phyloP scores from a whole-genome alignment of 2,113 vertebrate species.

The Pogonocichla stellata region DNA sequence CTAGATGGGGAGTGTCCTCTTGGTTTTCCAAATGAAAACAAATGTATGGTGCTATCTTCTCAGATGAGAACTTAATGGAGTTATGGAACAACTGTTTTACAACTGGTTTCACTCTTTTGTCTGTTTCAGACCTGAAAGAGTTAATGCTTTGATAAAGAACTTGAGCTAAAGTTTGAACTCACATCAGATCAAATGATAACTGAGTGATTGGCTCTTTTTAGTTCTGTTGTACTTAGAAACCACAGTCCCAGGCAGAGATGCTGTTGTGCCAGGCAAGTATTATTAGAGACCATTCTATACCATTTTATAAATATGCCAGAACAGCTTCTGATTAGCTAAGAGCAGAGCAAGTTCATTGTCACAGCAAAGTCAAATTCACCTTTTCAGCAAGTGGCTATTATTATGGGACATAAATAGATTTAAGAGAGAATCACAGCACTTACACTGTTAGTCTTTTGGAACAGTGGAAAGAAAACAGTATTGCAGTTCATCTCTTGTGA shows the following conservation, averaged over 20 bases:
- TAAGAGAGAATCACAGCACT: slow-evolving; percentile 25
- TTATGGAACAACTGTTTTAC: not conserved
- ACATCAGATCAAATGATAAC: not conserved
- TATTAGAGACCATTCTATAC: not conserved
- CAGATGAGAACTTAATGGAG: not conserved
- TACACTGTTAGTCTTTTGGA: slow-evolving; percentile 49
- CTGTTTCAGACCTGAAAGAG: not conserved
- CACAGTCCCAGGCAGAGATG: not conserved
- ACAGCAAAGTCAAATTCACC: slow-evolving; percentile 36
- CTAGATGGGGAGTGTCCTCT: not conserved
- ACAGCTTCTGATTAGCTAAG: slow-evolving; percentile 6
- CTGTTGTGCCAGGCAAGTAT: not conserved
- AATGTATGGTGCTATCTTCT: not conserved
- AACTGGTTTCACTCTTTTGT: not conserved
- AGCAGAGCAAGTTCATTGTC: slow-evolving; percentile 26
- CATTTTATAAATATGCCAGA: not conserved
- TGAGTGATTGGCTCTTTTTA: not conserved
- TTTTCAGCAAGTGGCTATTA: slow-evolving; percentile 11
- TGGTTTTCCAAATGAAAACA: not conserved
- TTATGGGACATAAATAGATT: not conserved
- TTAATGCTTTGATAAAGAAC: not conserved
- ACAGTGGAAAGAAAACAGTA: slow-evolving; percentile 12
- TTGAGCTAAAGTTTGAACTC: not conserved
- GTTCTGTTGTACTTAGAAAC: not conserved
- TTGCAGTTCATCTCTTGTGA: slow-evolving; percentile 10